Conservation (phyloP, 2,888 invertebrate species). For the Panzeria rudis region DNA sequence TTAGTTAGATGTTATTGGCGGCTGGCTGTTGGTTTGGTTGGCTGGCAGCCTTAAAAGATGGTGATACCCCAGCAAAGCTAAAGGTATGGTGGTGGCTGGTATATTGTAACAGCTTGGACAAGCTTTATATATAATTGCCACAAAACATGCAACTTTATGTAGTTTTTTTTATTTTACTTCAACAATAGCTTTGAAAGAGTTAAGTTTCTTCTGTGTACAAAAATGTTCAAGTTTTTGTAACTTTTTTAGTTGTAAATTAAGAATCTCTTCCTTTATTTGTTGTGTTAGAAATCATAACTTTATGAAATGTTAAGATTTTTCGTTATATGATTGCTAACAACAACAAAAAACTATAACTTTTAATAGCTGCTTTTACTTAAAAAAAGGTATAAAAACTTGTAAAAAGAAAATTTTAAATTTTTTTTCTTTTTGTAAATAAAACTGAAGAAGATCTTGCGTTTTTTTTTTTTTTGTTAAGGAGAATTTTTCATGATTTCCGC, state of each 20-base stretch:
- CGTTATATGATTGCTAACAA: conserved; percentile 35
- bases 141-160: conserved; percentile 69
- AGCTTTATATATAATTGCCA: conserved; percentile 72
- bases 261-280: conserved; percentile 8
- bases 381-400: background rate
- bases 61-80: conserved; percentile 34
- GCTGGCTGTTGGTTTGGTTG: conserved; percentile 3
- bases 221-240: background rate
- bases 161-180: conserved; percentile 2
- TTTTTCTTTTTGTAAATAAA: background rate
- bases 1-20: background rate
- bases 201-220: background rate
- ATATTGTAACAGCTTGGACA: conserved; percentile 59
- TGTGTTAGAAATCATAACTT: conserved; percentile 7
- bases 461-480: background rate
- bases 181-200: conserved; percentile 25
- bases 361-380: conserved; percentile 64
- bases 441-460: conserved; percentile 62
- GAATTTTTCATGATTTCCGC: conserved; percentile 70
- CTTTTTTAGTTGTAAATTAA: background rate
- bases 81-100: conserved; percentile 43
- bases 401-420: conserved; percentile 24
- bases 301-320: conserved; percentile 34
- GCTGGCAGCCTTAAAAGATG: conserved; percentile 40
- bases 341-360: conserved; percentile 30